These are phyloP conservation scores for Lumbricus terrestris DNA, from an alignment of 2,888 invertebrate species.

Conservation along the genomic window DNA sequence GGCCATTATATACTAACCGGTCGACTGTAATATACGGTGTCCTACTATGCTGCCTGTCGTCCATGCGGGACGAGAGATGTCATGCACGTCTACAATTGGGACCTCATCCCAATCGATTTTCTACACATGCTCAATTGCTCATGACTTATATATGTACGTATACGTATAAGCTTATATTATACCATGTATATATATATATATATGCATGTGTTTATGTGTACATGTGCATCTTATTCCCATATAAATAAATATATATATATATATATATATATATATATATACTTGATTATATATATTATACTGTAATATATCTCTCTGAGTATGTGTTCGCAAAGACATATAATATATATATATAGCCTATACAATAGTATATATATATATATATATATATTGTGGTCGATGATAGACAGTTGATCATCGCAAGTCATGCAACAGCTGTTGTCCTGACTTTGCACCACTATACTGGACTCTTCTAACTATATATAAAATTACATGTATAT, in stretches of 20 bases:
- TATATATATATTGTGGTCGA: not conserved
- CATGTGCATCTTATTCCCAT: no score
- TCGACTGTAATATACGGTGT: not conserved
- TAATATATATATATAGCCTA: no score
- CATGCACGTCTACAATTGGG: not conserved
- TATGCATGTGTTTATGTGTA: no score
- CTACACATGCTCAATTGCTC: not conserved
- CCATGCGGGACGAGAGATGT: not conserved
- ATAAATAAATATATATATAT: no score
- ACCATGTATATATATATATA: not conserved
- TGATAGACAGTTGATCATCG: not conserved
- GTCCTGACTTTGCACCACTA: not conserved
- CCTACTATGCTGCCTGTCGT: not conserved
- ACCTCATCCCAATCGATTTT: not conserved
- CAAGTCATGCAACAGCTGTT: not conserved
- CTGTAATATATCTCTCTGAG: no score
- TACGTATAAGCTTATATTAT: no score
- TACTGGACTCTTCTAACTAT: not conserved
- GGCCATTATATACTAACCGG: not conserved
- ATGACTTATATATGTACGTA: no score
- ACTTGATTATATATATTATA: no score
- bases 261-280: no score
- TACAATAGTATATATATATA: no score
- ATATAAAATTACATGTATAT: not conserved
- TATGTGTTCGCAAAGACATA: no score